phyloP scores from a whole-genome alignment of 2,797 vertebrate species.

The Euthynnus affinis region DNA sequence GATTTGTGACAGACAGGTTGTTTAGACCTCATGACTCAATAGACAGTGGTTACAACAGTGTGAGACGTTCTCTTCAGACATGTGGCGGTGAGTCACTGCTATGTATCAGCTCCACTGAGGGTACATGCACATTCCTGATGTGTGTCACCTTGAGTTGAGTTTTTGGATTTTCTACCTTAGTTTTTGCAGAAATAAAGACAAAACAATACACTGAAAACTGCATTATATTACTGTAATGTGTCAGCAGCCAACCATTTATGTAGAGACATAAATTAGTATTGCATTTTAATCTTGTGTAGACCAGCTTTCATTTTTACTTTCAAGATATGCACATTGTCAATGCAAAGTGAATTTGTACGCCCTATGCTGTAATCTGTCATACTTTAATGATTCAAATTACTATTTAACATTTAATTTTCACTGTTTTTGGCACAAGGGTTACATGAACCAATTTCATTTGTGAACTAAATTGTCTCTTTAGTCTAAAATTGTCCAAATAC shows the following conservation, averaged over 20 bases:
- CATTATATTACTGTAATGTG: neutral
- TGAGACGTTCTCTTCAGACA: slow-evolving; percentile 41
- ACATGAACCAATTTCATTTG: too few species aligned
- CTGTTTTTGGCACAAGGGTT: too few species aligned
- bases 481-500: too few species aligned
- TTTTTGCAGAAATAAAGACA: neutral
- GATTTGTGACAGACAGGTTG: slow-evolving; percentile 28
- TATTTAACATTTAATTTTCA: too few species aligned
- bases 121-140: neutral
- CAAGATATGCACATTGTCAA: too few species aligned
- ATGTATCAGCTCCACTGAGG: slow-evolving; percentile 1
- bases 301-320: neutral
- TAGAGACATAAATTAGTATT: neutral
- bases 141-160: neutral
- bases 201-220: neutral
- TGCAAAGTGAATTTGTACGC: too few species aligned
- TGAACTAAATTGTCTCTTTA: too few species aligned
- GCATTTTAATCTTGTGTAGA: neutral
- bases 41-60: slow-evolving; percentile 23
- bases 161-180: neutral
- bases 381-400: too few species aligned
- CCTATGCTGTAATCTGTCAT: too few species aligned
- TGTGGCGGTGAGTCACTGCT: slow-evolving; percentile 50
- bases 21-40: slow-evolving; percentile 43
- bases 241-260: neutral